These are phyloP conservation scores for Mus caroli DNA, from an alignment of 2,797 vertebrate genomes.

Conservation along the genomic window DNA sequence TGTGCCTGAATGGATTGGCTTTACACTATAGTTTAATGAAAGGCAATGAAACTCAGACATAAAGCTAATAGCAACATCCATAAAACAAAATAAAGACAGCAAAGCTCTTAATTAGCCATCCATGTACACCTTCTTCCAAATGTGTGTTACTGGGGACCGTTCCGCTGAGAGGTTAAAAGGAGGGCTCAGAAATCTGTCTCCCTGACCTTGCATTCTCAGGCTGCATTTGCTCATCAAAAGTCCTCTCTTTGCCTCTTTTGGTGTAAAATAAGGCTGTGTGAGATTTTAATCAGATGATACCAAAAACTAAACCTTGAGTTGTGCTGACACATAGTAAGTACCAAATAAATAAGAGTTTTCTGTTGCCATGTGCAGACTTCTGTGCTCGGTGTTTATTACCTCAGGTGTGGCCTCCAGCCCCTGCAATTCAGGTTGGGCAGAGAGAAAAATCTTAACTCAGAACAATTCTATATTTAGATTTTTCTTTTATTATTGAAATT, in stretches of 20 bases:
- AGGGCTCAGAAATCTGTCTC: not conserved
- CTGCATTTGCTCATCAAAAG: not conserved
- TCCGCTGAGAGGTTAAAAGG: not conserved
- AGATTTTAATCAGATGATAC: not conserved
- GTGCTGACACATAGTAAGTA: not conserved
- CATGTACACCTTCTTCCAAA: slow-evolving; percentile 15
- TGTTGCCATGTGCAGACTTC: not conserved
- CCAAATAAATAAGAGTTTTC: not conserved
- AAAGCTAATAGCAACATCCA: slow-evolving; percentile 45
- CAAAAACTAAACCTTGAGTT: not conserved
- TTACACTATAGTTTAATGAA: slow-evolving; percentile 56
- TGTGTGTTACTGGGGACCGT: not conserved
- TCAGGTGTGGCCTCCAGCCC: not conserved
- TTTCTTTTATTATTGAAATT: slow-evolving; percentile 69
- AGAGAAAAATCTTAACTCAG: slow-evolving; percentile 54
- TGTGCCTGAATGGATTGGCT: not conserved
- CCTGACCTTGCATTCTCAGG: not conserved
- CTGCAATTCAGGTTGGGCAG: not conserved
- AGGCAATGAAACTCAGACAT: slow-evolving; percentile 49
- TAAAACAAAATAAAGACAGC: slow-evolving; percentile 66
- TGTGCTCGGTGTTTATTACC: not conserved
- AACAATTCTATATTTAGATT: slow-evolving; percentile 39
- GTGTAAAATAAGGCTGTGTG: not conserved
- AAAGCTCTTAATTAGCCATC: slow-evolving; percentile 15
- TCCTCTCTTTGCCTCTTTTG: slow-evolving; percentile 12